These are phyloP conservation scores for Caenorhabditis inopinata DNA, from an alignment of 1,140 invertebrate genomes.

Conservation along the genomic window DNA sequence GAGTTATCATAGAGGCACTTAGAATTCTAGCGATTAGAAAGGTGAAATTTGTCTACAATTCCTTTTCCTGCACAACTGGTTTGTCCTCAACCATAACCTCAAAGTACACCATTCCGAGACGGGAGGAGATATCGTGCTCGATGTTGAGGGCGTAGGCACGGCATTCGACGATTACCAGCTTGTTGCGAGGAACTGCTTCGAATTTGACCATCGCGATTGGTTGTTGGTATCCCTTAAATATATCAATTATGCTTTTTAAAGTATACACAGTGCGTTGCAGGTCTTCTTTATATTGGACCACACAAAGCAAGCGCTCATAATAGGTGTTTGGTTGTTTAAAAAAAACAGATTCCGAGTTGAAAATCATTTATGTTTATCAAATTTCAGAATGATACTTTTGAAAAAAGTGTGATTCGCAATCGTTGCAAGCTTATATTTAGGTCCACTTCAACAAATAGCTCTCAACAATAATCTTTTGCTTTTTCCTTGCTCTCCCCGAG, in stretches of 20 bases:
- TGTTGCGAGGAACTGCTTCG: constrained; percentile 60
- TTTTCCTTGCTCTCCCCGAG: too few species aligned
- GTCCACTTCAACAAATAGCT: too few species aligned
- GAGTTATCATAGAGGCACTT: neutral
- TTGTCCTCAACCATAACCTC: constrained; percentile 51
- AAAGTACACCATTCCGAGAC: constrained; percentile 60
- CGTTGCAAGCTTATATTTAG: too few species aligned
- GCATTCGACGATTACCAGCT: constrained; percentile 63
- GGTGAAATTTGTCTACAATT: neutral
- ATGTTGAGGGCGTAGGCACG: constrained; percentile 64
- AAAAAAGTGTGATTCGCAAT: too few species aligned
- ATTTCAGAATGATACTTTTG: too few species aligned
- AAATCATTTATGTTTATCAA: too few species aligned
- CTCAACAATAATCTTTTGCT: too few species aligned
- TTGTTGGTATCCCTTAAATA: constrained; percentile 24
- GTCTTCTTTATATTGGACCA: too few species aligned
- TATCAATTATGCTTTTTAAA: neutral
- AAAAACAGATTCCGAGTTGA: too few species aligned
- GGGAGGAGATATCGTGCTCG: constrained; percentile 54
- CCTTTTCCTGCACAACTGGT: neutral
- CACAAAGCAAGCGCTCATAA: too few species aligned
- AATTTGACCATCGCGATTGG: constrained; percentile 64
- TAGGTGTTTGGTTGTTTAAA: too few species aligned
- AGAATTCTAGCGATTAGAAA: neutral
- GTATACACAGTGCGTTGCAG: too few species aligned